Conservation (phyloP, 2,888 invertebrate genomes). For the Parnassius apollo region DNA sequence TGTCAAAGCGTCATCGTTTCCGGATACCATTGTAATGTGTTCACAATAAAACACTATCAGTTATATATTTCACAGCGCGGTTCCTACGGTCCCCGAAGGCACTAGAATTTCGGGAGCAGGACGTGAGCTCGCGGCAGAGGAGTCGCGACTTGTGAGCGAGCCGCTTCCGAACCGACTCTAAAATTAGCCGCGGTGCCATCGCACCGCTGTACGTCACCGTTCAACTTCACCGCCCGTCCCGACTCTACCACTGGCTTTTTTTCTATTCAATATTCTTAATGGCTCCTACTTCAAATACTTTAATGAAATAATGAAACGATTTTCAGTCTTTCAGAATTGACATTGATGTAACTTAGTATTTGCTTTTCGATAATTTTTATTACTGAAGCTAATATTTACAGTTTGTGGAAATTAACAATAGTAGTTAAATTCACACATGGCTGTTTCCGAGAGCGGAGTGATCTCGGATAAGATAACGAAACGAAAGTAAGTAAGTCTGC, state of each 20-base stretch:
- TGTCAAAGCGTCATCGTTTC: conserved; percentile 50
- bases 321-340: background rate
- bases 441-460: conserved; percentile 1
- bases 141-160: conserved; percentile 48
- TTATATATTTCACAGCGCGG: background rate
- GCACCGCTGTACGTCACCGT: conserved; percentile 34
- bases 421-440: background rate
- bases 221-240: conserved; percentile 2
- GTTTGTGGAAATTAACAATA: conserved; percentile 2
- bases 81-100: background rate
- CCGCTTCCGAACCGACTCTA: conserved; percentile 53
- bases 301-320: too few species aligned
- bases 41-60: conserved; percentile 34
- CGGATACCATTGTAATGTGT: conserved; percentile 52
- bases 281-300: too few species aligned
- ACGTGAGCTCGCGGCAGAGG: conserved; percentile 59
- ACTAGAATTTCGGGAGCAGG: conserved; percentile 28
- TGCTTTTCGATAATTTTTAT: background rate
- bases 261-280: background rate
- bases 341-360: background rate
- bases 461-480: conserved; percentile 13
- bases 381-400: background rate
- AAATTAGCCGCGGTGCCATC: conserved; percentile 58
- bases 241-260: background rate
- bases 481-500: conserved; percentile 2